A percentile compares a stretch with the other conserved stretches of the same genome.
Conservation (phyloP, 1,140 invertebrate genomes). For the Elymnias hypermnestra region DNA sequence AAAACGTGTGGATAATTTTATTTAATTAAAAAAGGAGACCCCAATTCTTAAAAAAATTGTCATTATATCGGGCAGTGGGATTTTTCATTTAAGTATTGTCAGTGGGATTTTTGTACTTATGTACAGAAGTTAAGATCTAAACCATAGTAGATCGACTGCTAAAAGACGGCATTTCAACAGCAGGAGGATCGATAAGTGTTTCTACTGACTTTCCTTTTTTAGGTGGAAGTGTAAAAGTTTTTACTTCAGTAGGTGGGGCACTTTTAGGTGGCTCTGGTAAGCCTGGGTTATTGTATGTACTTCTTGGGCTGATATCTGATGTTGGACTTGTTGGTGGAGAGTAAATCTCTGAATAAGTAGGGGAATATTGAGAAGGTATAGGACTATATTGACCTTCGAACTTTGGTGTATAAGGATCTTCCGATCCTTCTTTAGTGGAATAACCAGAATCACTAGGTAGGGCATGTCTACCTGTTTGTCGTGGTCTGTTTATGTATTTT, state of each 20-base stretch:
- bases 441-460: constrained; percentile 69
- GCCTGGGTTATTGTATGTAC: constrained; percentile 52
- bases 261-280: constrained; percentile 68
- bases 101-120: constrained; percentile 24
- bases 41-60: constrained; percentile 11
- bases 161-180: constrained; percentile 51
- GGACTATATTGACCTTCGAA: constrained; percentile 65
- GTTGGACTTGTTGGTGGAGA: constrained; percentile 66
- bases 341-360: constrained; percentile 70
- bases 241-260: constrained; percentile 57
- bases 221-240: constrained; percentile 64
- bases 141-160: constrained; percentile 73
- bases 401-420: constrained; percentile 57
- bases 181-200: constrained; percentile 59
- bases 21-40: background rate
- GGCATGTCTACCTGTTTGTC: constrained; percentile 74
- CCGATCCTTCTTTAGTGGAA: constrained; percentile 63
- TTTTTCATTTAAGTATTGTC: constrained; percentile 11
- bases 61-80: constrained; percentile 12
- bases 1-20: background rate
- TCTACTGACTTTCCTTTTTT: constrained; percentile 65
- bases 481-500: constrained; percentile 69
- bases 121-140: constrained; percentile 23
- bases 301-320: constrained; percentile 57
- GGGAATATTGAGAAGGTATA: constrained; percentile 62